Evolutionary conservation across 2,797 vertebrate species (phyloP), one percentile per base, ranked within the genome.

Genomic region (Mormyrops boulengeri): DNA sequence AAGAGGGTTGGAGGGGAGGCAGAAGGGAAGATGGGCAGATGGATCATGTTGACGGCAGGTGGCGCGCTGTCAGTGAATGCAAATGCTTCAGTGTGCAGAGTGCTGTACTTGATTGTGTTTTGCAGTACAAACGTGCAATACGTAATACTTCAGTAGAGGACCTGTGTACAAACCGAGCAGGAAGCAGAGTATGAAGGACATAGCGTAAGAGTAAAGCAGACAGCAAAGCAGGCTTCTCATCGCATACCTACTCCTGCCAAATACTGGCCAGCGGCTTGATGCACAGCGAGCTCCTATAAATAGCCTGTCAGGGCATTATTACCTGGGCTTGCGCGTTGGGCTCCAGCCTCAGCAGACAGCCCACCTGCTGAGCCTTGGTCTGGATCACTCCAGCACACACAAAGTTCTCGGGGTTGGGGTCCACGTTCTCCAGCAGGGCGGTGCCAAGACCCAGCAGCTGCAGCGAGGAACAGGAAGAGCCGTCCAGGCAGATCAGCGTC

Each of bases 301-400:
- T 80, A 80, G 73, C 73, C 17, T 19, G 73, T n/a, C 17, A 44
- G 73, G 73, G 38, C 19, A 1, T 80, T 80, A 38, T 89, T 95
- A 98, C 98, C 96, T 98, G 97, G 87, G 97, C 97, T 94, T 98
- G 97, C 90, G 95, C 96, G 0, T 98, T 98, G 90, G 97, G 97
- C 93, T 98, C 98, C 92, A 98, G 95, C 93, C 98, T 96, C 34
- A 98, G 95, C 93, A 98, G 96, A 90, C 97, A 98, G 93, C 98
- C 98, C 44, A 98, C 97, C 91, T 98, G 98, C 92, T 98, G 95
- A 80, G 96, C 93, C 93, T 98, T 98, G 14, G 97, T 97, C 95
- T 98, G 98, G 91, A 98, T 97, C 92, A 98, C 97, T 88, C 98
- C 98, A 84, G 98, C 98, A 41, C 97, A 97, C 88, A 98, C 98